These are phyloP conservation scores for Mythimna albipuncta DNA, from an alignment of 2,888 invertebrate genomes.

Conservation along the genomic window DNA sequence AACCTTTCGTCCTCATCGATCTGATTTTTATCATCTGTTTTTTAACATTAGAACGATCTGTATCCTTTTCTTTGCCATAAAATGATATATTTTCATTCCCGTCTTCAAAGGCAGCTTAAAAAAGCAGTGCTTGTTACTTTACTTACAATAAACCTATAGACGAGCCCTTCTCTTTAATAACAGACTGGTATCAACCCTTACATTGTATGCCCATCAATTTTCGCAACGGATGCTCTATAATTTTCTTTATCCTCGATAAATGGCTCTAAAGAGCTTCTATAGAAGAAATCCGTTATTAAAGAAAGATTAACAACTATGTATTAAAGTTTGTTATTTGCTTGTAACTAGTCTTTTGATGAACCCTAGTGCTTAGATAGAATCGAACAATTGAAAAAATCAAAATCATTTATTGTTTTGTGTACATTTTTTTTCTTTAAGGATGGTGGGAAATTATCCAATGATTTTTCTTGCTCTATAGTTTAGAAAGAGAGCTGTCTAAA, in stretches of 20 bases:
- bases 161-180: neutral
- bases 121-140: neutral
- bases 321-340: neutral
- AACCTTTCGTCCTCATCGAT: too few relatives aligned
- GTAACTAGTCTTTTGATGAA: neutral
- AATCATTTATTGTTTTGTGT: too few relatives aligned
- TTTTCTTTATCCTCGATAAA: slow-evolving; percentile 17
- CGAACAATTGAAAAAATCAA: too few relatives aligned
- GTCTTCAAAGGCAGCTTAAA: neutral
- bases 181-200: neutral
- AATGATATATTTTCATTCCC: neutral
- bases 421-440: too few relatives aligned
- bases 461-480: too few relatives aligned
- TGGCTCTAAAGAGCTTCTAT: neutral
- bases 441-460: too few relatives aligned
- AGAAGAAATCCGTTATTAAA: neutral
- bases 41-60: neutral
- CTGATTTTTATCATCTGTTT: too few relatives aligned
- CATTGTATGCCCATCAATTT: slow-evolving; percentile 9
- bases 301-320: neutral
- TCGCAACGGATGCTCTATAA: neutral
- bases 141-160: neutral
- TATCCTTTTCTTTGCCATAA: neutral
- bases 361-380: too few relatives aligned
- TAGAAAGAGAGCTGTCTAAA: too few relatives aligned